Base-by-base conservation (phyloP, 2,888 invertebrate species). In the Leucoptera coffeella region DNA sequence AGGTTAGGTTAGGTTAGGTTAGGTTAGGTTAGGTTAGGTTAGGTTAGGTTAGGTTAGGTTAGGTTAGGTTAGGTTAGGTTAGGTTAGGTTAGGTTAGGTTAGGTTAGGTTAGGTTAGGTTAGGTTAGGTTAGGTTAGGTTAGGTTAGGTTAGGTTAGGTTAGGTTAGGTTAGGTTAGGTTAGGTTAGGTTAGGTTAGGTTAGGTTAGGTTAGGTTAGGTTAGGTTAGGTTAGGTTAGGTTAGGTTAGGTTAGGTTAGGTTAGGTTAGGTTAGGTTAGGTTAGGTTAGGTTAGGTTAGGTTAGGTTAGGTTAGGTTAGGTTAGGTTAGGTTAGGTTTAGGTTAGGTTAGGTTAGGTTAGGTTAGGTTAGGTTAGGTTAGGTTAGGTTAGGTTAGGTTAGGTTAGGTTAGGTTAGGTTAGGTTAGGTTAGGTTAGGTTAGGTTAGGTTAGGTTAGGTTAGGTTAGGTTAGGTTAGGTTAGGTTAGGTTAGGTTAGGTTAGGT, bases 281-380 rank as follows among this genome's bases (percentile, higher is more conserved):
- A 36, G 35, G 38, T 35, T 38, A 35, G 34, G 38, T 34, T 36
- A 35, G 35, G 38, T 34, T 35, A 35, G 35, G 36, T 36, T 37
- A 35, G 32, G 35, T 32, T 29, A 29, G 29, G 29, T 29, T 28
- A 27, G 29, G 33, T 30, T 31, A 29, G 32, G 32, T 28, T 28
- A 28, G 27, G 30, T 30, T 26, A 26, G 29, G 29, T 29, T 29
- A 29, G 30, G 30, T 26, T 30, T 30, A 27, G 30, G 27, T 30
- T 30, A 30, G 30, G 30, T 30, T 24, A 25, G 26, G 23, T 26
- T 23, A 12, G 29, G 29, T 29, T 29, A 29, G 29, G 29, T 29
- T 29, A 29, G 29, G 29, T 29, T 29, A 27, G 29, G 29, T 29
- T 26, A 27, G 29, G 26, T 24, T 26, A 27, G 29, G 23, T 29